Base-by-base conservation (phyloP, 1,140 invertebrate species). In the Dufourea novaeangliae region DNA sequence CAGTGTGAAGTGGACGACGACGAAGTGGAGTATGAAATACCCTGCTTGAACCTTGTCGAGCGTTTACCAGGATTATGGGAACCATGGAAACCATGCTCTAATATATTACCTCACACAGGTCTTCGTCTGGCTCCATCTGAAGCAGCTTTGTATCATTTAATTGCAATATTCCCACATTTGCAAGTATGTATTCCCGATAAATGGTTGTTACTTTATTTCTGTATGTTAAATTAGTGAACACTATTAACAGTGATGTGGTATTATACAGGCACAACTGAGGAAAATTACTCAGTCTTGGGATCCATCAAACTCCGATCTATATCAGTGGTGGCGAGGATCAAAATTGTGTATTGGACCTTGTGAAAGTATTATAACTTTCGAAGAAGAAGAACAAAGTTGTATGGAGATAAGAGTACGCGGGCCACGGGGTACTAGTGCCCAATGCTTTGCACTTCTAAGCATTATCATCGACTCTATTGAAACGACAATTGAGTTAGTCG, bases 311-410 rank as follows among this genome's bases (percentile, higher is more conserved):
- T 94, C 93, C 50, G 96, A 97, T 90, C 90, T 97, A 14, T 96
- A 96, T 82, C 96, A 97, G 88, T 97, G 96, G 96, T 94, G 94
- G 88, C 93, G 95, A 67, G 96, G 96, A 20, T 96, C 95, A n/a
- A 97, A 97, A 90, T 93, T 97, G 67, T 96, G 95, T 84, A 94
- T 95, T 66, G 95, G 95, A 2, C 93, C 94, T 44, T 93, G 96
- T 64, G 96, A 97, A 90, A 95, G 95, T 74, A 92, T 97, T 27
- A 92, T 97, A 17, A 96, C 95, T 12, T 92, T 97, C 78, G 94
- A 95, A 79, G 93, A 95, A 67, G 94, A 94, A 78, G 91, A 93
- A 54, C 93, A 93, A 20, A 94, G 96, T 79, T 95, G 93, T 61
- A 93, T 96, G 34, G 96, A 97, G 88, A 93, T 97, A 25, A 95